Percentiles rank a stretch among this genome's conserved stretches.
Evolutionary conservation across 2,113 vertebrate species (phyloP).

Genomic region (Naja naja): DNA sequence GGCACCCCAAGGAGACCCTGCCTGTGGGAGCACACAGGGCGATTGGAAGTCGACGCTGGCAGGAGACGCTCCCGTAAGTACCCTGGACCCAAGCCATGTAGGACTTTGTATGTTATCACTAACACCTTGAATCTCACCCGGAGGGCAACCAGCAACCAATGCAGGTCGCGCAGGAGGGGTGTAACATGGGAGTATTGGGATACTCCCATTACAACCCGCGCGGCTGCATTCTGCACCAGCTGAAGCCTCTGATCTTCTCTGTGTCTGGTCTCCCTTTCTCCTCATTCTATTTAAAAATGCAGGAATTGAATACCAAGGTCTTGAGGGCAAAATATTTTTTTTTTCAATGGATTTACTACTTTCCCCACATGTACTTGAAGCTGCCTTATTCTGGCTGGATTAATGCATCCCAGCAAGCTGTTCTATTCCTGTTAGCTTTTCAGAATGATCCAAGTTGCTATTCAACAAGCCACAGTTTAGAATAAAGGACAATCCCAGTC

Average conservation of each 20-base stretch:
- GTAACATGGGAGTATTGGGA: too few species aligned
- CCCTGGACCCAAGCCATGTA: too few species aligned
- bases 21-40: too few species aligned
- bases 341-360: background rate
- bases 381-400: background rate
- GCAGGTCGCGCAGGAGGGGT: too few species aligned
- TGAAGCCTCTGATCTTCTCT: background rate
- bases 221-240: too few species aligned
- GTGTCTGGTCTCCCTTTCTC: background rate
- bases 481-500: background rate
- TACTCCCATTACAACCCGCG: too few species aligned
- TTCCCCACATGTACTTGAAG: background rate
- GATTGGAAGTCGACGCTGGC: too few species aligned
- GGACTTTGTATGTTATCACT: too few species aligned
- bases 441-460: background rate
- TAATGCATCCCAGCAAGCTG: background rate
- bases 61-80: too few species aligned
- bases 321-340: background rate
- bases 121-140: too few species aligned
- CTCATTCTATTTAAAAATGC: background rate
- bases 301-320: background rate
- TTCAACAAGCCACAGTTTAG: background rate
- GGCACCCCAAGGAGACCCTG: too few species aligned
- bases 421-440: background rate
- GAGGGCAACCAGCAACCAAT: too few species aligned